Conservation (phyloP, 2,113 vertebrate species). For the Trachemys scripta region DNA sequence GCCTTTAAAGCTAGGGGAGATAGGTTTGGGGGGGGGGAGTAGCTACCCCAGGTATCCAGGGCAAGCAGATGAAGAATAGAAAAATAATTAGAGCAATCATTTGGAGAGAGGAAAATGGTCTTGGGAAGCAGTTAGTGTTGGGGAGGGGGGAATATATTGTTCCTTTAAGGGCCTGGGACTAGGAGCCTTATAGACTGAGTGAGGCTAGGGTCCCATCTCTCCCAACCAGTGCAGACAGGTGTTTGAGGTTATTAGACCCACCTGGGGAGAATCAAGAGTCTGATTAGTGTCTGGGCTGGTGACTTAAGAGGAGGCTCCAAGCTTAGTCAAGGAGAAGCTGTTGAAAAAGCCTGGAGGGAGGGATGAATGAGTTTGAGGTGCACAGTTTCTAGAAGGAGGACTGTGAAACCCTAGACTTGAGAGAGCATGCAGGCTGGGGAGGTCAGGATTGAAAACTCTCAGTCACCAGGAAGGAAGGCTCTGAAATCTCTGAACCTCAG, state of each 20-base stretch:
- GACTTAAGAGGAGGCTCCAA: neutral
- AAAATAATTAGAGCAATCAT: neutral
- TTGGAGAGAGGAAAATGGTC: neutral
- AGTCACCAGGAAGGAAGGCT: too few relatives aligned
- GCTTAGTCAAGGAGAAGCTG: too few relatives aligned
- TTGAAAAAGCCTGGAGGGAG: too few relatives aligned
- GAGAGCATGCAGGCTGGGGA: too few relatives aligned
- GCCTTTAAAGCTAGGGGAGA: neutral
- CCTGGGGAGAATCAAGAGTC: too few relatives aligned
- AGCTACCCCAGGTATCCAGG: too few relatives aligned
- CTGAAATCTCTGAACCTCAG: too few relatives aligned
- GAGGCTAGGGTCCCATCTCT: neutral
- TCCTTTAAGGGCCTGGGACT: neutral
- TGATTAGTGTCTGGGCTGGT: neutral
- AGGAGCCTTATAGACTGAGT: neutral
- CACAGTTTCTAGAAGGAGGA: too few relatives aligned
- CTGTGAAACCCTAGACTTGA: too few relatives aligned
- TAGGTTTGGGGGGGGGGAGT: neutral
- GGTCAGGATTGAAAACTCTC: too few relatives aligned
- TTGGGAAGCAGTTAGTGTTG: neutral
- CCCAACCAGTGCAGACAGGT: neutral
- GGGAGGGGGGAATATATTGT: neutral
- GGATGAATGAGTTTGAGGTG: too few relatives aligned
- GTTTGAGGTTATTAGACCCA: neutral
- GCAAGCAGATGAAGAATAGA: too few relatives aligned